Conservation (phyloP, 1,140 invertebrate species). For the Hyles euphorbiae region DNA sequence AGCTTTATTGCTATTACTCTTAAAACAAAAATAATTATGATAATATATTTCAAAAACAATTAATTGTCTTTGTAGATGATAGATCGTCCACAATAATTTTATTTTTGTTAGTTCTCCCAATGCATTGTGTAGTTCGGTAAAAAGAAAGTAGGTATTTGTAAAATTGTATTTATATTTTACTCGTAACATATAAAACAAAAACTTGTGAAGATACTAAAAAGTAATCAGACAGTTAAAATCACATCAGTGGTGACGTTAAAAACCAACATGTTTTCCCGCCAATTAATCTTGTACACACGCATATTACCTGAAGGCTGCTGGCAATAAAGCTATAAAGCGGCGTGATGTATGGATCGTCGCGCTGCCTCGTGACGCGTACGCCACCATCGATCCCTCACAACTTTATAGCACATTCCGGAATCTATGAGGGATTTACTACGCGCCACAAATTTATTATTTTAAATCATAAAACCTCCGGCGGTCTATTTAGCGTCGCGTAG, state of each 20-base stretch:
- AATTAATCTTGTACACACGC: slow-evolving; percentile 2
- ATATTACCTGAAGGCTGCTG: neutral
- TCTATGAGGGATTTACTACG: slow-evolving; percentile 32
- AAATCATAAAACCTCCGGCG: slow-evolving; percentile 26
- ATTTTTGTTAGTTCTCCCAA: too few relatives aligned
- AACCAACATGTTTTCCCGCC: slow-evolving; percentile 1
- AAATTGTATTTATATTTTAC: too few relatives aligned
- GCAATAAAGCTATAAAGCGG: slow-evolving; percentile 29
- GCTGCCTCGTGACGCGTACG: slow-evolving; percentile 9
- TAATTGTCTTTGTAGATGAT: too few relatives aligned
- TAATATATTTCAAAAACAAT: too few relatives aligned
- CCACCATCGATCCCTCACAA: slow-evolving; percentile 8
- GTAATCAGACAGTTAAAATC: neutral
- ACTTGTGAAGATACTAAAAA: slow-evolving; percentile 7
- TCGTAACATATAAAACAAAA: too few relatives aligned
- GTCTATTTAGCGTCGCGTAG: slow-evolving; percentile 16
- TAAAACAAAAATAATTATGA: too few relatives aligned
- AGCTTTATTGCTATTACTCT: too few relatives aligned
- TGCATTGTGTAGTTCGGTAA: too few relatives aligned
- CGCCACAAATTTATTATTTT: slow-evolving; percentile 20
- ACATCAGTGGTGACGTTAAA: neutral
- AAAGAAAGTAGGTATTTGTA: too few relatives aligned
- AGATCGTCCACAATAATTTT: too few relatives aligned
- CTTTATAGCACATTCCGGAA: slow-evolving; percentile 25
- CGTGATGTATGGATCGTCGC: slow-evolving; percentile 30